Conservation (phyloP, 2,797 vertebrate species). For the Gallirallus australis region DNA sequence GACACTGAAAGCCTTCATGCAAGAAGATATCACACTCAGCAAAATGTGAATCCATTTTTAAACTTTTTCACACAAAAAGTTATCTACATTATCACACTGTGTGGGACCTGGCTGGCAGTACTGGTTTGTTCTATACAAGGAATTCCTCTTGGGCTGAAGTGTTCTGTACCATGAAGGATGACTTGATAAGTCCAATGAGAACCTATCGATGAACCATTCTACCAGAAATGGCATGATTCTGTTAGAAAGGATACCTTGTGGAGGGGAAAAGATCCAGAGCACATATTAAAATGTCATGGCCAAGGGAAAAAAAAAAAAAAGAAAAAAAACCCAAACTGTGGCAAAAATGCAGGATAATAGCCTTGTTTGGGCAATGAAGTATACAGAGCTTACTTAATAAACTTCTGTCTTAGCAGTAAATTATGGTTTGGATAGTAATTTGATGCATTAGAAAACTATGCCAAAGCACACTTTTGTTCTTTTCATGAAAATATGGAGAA, state of each 20-base stretch:
- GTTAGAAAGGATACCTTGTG: slow-evolving; percentile 47
- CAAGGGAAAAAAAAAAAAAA: slow-evolving; percentile 33
- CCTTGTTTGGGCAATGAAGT: slow-evolving; percentile 3
- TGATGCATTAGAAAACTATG: slow-evolving; percentile 48
- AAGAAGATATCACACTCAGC: background rate
- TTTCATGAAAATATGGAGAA: slow-evolving; percentile 63
- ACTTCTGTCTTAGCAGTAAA: slow-evolving; percentile 25
- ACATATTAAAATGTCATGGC: slow-evolving; percentile 62
- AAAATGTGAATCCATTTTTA: slow-evolving; percentile 45
- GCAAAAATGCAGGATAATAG: slow-evolving; percentile 41
- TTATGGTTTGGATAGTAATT: slow-evolving; percentile 46
- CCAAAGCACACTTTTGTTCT: slow-evolving; percentile 54
- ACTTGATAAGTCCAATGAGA: slow-evolving; percentile 33
- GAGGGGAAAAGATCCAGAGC: slow-evolving; percentile 41
- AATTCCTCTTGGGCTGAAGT: background rate
- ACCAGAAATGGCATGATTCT: slow-evolving; percentile 59
- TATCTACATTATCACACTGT: slow-evolving; percentile 14
- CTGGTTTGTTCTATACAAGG: background rate
- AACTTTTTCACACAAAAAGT: slow-evolving; percentile 7
- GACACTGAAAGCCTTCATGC: slow-evolving; percentile 15
- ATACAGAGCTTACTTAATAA: slow-evolving; percentile 30
- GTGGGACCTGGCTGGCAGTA: background rate
- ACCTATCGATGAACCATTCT: slow-evolving; percentile 38
- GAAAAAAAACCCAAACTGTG: slow-evolving; percentile 17
- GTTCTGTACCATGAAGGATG: background rate